These are phyloP conservation scores for Xerus inauris DNA, from an alignment of 2,113 vertebrate species.

Conservation along the genomic window DNA sequence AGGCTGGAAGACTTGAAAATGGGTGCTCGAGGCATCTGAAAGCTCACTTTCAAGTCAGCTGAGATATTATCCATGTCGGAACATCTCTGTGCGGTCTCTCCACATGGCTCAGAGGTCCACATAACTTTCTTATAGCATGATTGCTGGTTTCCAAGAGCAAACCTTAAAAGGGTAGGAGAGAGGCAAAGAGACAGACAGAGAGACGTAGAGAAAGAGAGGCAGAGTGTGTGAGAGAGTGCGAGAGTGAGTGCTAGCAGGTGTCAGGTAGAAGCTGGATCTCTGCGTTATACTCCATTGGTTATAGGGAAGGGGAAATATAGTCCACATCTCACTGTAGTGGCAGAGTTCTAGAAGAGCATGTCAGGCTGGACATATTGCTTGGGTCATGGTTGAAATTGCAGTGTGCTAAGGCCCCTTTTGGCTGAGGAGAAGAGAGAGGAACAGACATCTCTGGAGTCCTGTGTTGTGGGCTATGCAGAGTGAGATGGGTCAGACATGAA, in stretches of 20 bases:
- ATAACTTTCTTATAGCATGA: neutral
- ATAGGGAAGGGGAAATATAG: neutral
- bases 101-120: neutral
- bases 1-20: neutral
- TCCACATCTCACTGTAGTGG: neutral
- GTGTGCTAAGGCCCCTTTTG: neutral
- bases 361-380: neutral
- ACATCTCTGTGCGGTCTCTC: neutral
- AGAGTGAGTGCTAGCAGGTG: neutral
- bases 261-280: neutral
- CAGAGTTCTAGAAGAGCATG: neutral
- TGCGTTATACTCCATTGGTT: neutral
- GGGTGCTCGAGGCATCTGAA: neutral
- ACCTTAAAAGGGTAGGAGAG: neutral
- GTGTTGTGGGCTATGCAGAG: neutral
- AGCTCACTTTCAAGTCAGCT: neutral
- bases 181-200: neutral
- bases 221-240: neutral
- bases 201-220: neutral
- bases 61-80: neutral
- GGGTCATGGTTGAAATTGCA: neutral
- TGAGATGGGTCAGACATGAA: neutral
- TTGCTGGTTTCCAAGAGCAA: neutral
- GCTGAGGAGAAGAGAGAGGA: neutral
- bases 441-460: neutral